A percentile compares a stretch with the other conserved stretches of the same genome.
Conservation (phyloP, 2,797 vertebrate species). For the Pachyuromys duprasi region DNA sequence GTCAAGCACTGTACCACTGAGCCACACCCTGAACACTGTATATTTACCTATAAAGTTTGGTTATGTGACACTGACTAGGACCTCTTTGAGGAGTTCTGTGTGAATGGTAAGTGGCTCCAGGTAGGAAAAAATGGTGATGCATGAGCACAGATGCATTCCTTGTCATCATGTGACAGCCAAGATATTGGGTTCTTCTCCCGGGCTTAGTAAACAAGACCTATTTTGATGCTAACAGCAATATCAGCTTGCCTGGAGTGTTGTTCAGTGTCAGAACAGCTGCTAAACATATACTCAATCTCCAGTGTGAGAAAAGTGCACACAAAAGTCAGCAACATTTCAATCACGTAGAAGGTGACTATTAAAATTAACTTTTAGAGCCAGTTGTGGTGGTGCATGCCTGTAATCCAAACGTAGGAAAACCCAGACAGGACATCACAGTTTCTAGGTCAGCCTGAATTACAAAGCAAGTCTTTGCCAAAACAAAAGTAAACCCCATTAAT, state of each 20-base stretch:
- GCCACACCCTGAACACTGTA: background rate
- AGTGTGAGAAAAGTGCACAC: too few species aligned
- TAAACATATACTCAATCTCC: background rate
- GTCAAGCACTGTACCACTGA: background rate
- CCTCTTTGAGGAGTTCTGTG: slow-evolving; percentile 12
- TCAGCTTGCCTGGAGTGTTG: background rate
- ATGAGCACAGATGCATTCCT: background rate
- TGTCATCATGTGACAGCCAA: background rate
- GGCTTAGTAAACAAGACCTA: background rate
- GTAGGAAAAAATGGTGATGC: background rate
- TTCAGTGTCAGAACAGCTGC: background rate
- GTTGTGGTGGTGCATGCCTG: background rate
- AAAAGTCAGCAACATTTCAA: background rate
- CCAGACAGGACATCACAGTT: background rate
- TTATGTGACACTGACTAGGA: background rate
- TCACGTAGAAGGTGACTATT: background rate
- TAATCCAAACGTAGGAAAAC: background rate
- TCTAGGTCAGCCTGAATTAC: background rate
- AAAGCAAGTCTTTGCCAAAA: background rate
- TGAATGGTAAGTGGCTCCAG: background rate
- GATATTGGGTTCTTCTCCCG: background rate
- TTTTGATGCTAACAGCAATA: background rate
- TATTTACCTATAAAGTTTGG: slow-evolving; percentile 4
- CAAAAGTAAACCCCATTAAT: background rate
- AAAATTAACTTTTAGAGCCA: background rate